Evolutionary conservation across 2,797 vertebrate genomes (phyloP).

Genomic region (Pangasius macronema): DNA sequence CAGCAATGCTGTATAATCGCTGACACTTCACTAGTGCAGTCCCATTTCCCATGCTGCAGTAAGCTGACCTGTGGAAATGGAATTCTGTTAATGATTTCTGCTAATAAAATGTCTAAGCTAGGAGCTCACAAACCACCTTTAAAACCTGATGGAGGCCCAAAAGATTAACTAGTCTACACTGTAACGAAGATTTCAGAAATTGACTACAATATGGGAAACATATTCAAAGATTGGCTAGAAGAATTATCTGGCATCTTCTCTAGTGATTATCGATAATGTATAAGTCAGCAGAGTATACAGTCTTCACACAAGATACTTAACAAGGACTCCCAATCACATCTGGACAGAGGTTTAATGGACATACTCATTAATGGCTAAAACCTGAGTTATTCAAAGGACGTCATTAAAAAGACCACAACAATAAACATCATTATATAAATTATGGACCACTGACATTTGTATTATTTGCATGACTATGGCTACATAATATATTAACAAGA

Average conservation of each 20-base stretch:
- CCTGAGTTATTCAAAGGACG: conserved; percentile 81
- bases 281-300: conserved; percentile 61
- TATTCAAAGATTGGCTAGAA: conserved; percentile 16
- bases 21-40: conserved; percentile 35
- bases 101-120: conserved; percentile 26
- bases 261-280: conserved; percentile 32
- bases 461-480: conserved; percentile 76
- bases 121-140: background rate
- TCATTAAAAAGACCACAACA: conserved; percentile 78
- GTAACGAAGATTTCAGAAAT: background rate
- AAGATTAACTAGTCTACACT: background rate
- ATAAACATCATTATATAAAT: conserved; percentile 76
- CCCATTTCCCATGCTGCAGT: conserved; percentile 1
- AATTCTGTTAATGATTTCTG: conserved; percentile 32
- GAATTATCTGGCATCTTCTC: conserved; percentile 31
- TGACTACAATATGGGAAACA: background rate
- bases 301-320: conserved; percentile 68
- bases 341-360: conserved; percentile 57
- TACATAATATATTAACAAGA: conserved; percentile 75
- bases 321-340: conserved; percentile 63
- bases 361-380: conserved; percentile 75
- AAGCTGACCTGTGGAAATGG: conserved; percentile 25
- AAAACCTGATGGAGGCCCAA: background rate
- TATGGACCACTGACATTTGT: conserved; percentile 68
- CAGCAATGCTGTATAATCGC: conserved; percentile 21